Conservation (phyloP, 2,888 invertebrate species). For the Trachelus troglodyta region DNA sequence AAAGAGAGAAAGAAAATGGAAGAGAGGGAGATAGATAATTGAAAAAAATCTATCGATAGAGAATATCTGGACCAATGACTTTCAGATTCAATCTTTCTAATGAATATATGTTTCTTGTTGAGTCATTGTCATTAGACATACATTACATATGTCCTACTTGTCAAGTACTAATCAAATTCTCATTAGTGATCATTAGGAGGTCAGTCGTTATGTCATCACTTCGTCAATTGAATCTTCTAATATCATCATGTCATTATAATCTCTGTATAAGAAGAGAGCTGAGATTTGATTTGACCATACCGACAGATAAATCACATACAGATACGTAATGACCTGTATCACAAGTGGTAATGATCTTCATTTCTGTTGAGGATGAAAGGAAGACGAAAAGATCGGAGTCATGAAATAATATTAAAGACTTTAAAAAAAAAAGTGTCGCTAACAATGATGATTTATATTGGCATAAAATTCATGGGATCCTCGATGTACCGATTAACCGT, state of each 20-base stretch:
- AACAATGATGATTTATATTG: neutral
- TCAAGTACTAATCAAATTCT: neutral
- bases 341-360: neutral
- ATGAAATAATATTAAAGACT: too few relatives aligned
- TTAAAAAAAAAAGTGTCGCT: neutral
- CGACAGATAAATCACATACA: neutral
- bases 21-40: neutral
- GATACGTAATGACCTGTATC: neutral
- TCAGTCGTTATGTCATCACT: neutral
- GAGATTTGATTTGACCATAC: neutral
- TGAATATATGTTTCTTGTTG: neutral
- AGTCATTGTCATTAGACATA: neutral
- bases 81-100: neutral
- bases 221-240: neutral
- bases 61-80: neutral
- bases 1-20: neutral
- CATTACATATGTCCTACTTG: neutral
- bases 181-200: neutral
- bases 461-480: neutral
- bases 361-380: neutral
- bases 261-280: neutral
- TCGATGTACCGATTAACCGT: neutral
- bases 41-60: neutral
- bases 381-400: too few relatives aligned
- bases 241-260: neutral